Conservation (phyloP, 2,113 vertebrate genomes). For the Leucosticte australis region DNA sequence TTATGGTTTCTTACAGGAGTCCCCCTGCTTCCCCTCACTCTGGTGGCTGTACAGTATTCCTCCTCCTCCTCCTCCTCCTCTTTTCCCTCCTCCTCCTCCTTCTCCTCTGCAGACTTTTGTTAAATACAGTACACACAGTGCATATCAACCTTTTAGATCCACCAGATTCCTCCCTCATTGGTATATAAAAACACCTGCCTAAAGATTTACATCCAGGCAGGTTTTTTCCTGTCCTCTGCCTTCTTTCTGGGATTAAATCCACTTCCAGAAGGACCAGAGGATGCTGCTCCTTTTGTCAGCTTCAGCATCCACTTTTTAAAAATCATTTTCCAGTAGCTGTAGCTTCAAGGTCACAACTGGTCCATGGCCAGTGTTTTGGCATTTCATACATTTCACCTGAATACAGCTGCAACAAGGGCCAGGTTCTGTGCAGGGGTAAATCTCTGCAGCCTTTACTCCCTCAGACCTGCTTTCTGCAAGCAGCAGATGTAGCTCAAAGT, state of each 20-base stretch:
- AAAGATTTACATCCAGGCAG: neutral
- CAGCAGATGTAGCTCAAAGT: neutral
- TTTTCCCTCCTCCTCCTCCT: neutral
- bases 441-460: neutral
- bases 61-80: neutral
- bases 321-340: neutral
- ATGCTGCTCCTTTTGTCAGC: neutral
- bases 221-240: neutral
- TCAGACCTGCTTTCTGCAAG: neutral
- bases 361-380: neutral
- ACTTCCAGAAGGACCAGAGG: neutral
- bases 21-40: neutral
- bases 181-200: neutral
- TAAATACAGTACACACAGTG: neutral
- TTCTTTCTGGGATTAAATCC: neutral
- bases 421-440: neutral
- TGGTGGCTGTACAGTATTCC: slow-evolving; percentile 16
- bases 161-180: neutral
- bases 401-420: neutral
- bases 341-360: neutral
- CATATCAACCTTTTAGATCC: neutral
- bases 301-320: neutral
- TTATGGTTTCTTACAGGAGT: slow-evolving; percentile 62
- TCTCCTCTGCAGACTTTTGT: slow-evolving; percentile 7
- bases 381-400: neutral